Conservation (phyloP, 1,140 invertebrate genomes). For the Cecropterus lyciades region DNA sequence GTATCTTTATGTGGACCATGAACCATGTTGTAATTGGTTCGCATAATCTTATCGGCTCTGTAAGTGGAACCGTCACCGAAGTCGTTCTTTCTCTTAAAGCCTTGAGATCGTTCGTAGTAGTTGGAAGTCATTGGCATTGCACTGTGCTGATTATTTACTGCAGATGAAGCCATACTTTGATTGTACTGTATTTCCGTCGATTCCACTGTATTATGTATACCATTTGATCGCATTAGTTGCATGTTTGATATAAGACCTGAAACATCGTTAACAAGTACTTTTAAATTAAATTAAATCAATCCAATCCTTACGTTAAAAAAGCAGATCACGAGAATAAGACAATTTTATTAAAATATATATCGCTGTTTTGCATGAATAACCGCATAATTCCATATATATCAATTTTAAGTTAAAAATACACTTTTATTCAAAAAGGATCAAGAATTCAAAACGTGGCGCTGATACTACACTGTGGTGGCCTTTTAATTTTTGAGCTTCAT, state of each 20-base stretch:
- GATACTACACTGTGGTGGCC: no score
- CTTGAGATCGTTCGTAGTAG: constrained; percentile 69
- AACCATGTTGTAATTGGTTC: constrained; percentile 68
- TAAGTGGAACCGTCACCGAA: constrained; percentile 67
- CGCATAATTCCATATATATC: no score
- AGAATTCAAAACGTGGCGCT: no score
- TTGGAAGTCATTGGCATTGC: constrained; percentile 64
- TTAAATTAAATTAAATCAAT: background rate
- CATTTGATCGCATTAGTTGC: constrained; percentile 67
- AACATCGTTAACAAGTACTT: constrained; percentile 37
- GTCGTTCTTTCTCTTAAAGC: constrained; percentile 74
- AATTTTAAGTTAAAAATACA: no score
- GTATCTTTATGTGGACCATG: constrained; percentile 60
- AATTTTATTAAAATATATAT: no score
- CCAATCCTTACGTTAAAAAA: no score
- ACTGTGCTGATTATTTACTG: constrained; percentile 59
- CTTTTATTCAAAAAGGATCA: no score
- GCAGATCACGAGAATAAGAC: no score
- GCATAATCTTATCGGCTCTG: constrained; percentile 75
- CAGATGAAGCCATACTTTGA: constrained; percentile 58
- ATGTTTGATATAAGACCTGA: constrained; percentile 73
- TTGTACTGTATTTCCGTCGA: constrained; percentile 75
- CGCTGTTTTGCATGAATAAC: no score
- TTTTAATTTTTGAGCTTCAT: no score
- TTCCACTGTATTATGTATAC: constrained; percentile 66